Conservation (phyloP, 2,113 vertebrate genomes). For the Anas platyrhynchos region DNA sequence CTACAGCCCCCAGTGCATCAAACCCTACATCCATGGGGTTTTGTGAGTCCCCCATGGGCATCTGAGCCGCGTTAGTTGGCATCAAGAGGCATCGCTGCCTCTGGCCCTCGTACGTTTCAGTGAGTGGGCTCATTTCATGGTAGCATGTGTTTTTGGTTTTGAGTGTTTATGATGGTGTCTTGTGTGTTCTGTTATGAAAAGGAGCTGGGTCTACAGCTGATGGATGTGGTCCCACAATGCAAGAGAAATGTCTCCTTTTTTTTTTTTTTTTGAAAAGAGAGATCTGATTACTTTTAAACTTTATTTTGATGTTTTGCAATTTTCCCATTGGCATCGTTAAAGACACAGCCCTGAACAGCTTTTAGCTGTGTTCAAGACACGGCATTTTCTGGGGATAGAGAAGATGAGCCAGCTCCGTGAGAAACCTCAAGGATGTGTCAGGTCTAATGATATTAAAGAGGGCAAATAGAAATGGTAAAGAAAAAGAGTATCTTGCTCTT, state of each 20-base stretch:
- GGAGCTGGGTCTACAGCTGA: background rate
- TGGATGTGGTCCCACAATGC: background rate
- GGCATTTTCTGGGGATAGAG: background rate
- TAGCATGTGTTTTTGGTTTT: constrained; percentile 11
- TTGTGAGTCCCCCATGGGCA: background rate
- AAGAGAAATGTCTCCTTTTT: background rate
- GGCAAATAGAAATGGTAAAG: background rate
- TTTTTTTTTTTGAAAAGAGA: background rate
- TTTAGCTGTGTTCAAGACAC: background rate
- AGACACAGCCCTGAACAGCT: background rate
- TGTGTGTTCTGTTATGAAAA: background rate
- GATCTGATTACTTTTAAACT: background rate
- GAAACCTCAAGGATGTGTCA: background rate
- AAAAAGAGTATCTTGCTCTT: background rate
- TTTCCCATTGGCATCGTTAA: background rate
- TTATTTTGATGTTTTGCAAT: background rate
- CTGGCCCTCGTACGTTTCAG: background rate
- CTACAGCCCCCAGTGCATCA: background rate
- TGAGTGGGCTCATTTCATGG: background rate
- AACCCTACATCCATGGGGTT: fast-evolving
- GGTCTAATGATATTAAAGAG: background rate
- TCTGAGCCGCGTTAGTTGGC: background rate
- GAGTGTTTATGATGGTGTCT: background rate
- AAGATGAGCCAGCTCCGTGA: background rate
- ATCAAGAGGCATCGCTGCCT: background rate